Base-by-base conservation (phyloP, 2,113 vertebrate species). In the Psilopsiagon aurifrons region DNA sequence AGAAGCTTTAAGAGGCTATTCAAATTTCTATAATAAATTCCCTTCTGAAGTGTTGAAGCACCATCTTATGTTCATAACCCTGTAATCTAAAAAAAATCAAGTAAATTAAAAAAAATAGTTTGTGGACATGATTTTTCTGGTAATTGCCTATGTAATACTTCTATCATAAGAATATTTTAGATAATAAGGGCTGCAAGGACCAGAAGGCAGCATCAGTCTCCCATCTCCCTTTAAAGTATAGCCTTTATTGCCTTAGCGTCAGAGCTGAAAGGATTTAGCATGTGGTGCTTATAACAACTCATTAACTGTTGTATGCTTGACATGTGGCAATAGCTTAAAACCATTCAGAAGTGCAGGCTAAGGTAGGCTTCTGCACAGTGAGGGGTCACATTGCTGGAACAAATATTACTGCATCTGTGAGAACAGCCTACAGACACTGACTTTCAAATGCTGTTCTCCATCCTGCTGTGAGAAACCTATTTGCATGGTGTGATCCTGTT, bases 401-500 rank as follows among this genome's bases (percentile, higher is more conserved):
- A 83, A 31, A 47, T 9, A 46, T 43, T 44, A 6, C 10, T 44
- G 27, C 15, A 68, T 37, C 31, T 85, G 41, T 49, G 84, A 79
- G 75, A 33, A 63, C 1, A 64, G 25, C 55, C 46, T 41, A 17
- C 16, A 92, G 43, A 18, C 1, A 0, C 27, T 69, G 39, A 49
- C 39, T 71, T 90, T 90, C 39, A 79, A 52, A 27, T 37, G 31
- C 13, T 79, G 15, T 4, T 55, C 91, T 82, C 25, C 66, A 51
- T 35, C 16, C 44, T 51, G 20, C 35, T 44, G 27, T 35, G 63
- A 66, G 23, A 75, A 79, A 37, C 6, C 66, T 71, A 47, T 31
- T 25, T 54, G 1, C 0, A 0, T 41, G 37, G 6, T n/a, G 11
- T 46, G 17, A 68, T 14, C 31, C 28, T 49, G 27, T 25, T 5